Evolutionary conservation across 2,888 invertebrate genomes (phyloP).

Genomic region (Clunio marinus): DNA sequence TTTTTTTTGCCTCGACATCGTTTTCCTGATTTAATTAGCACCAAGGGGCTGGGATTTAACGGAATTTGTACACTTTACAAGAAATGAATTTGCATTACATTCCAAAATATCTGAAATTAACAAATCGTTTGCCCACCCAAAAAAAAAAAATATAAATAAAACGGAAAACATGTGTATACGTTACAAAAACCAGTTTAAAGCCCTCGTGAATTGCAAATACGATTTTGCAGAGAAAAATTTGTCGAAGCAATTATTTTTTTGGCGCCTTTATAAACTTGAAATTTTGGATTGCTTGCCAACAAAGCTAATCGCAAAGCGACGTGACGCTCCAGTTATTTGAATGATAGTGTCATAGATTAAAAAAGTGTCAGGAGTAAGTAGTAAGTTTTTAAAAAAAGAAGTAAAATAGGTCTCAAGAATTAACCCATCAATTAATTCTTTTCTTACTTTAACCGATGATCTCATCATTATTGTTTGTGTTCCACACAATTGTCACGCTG

Average conservation of each 20-base stretch:
- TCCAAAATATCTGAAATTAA: too few relatives aligned
- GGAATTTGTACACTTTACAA: background rate
- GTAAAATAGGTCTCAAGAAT: too few relatives aligned
- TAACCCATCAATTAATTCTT: slow-evolving; percentile 1
- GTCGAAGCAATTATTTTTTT: background rate
- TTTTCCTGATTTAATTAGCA: background rate
- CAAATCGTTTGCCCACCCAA: background rate
- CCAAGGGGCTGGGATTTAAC: background rate
- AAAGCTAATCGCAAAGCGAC: background rate
- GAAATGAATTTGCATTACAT: too few relatives aligned
- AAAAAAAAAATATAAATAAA: too few relatives aligned
- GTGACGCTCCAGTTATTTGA: too few relatives aligned
- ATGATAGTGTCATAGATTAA: background rate
- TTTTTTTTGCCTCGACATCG: background rate
- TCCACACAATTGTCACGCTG: background rate
- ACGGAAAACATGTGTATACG: background rate
- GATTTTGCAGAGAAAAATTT: background rate
- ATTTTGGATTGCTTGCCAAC: background rate
- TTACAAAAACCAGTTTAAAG: background rate
- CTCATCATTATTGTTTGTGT: background rate
- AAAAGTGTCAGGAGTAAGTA: too few relatives aligned
- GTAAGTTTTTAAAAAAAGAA: too few relatives aligned
- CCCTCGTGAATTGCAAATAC: background rate
- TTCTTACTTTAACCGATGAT: background rate
- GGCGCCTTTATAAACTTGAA: background rate